Conservation (phyloP, 2,797 vertebrate species). For the Arrhamphus sclerolepis region DNA sequence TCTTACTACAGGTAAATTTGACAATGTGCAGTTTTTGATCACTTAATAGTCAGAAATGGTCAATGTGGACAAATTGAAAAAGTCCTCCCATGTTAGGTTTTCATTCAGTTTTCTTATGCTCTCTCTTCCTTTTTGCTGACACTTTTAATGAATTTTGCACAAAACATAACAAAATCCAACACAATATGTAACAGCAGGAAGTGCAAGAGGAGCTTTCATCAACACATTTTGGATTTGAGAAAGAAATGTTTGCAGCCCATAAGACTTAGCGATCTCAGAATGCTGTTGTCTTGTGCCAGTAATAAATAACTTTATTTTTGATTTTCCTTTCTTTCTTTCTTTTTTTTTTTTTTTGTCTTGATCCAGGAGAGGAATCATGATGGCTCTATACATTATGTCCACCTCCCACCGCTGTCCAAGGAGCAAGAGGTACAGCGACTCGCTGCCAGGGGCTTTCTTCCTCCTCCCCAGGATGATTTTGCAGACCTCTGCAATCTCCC, state of each 20-base stretch:
- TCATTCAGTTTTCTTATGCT: constrained; percentile 24
- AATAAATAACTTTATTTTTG: too few relatives aligned
- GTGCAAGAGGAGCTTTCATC: not conserved
- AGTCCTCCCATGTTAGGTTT: constrained; percentile 4
- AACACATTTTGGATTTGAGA: not conserved
- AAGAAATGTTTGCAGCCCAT: not conserved
- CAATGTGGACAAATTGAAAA: not conserved
- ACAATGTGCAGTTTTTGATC: not conserved
- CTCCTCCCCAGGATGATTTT: constrained; percentile 88
- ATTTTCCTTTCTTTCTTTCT: not conserved
- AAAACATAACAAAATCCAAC: not conserved
- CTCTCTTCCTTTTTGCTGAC: constrained; percentile 16
- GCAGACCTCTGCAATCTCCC: constrained; percentile 96
- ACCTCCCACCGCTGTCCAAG: constrained; percentile 82
- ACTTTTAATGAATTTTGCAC: constrained; percentile 4
- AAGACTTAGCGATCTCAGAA: not conserved
- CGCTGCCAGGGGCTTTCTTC: constrained; percentile 92
- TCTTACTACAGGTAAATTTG: constrained; percentile 84
- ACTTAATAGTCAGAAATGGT: not conserved
- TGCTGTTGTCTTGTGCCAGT: not conserved
- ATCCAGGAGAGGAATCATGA: constrained; percentile 87
- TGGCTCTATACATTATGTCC: constrained; percentile 89
- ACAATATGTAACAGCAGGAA: not conserved
- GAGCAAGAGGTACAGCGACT: constrained; percentile 84
- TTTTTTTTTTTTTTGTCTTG: not conserved